Conservation (phyloP, 92 coral and sea anemone species). For the Palythoa grandiflora region DNA sequence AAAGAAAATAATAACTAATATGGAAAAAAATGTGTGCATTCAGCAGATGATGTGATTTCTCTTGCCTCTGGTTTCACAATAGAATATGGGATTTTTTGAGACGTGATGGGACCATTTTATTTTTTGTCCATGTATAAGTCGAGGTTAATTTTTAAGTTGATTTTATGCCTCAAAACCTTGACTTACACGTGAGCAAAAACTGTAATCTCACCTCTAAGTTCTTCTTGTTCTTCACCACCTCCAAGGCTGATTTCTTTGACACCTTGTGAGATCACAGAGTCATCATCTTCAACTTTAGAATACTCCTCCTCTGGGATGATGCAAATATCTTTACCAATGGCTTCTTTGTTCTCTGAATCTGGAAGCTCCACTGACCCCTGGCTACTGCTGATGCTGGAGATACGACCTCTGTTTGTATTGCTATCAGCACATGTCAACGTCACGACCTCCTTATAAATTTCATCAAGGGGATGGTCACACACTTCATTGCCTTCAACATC, state of each 20-base stretch:
- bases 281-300: conserved; percentile 31
- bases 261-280: conserved; percentile 37
- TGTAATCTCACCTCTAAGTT: conserved; percentile 48
- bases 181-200: too few species aligned
- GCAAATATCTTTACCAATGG: conserved; percentile 15
- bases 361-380: conserved; percentile 70
- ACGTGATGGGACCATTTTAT: too few species aligned
- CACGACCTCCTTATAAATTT: conserved; percentile 64
- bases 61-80: too few species aligned
- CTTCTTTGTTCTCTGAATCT: conserved; percentile 33
- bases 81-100: too few species aligned
- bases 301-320: conserved; percentile 38
- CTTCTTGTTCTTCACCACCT: conserved; percentile 61
- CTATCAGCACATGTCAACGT: conserved; percentile 45
- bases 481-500: conserved; percentile 78
- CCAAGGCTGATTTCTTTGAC: conserved; percentile 44
- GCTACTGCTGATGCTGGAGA: conserved; percentile 78
- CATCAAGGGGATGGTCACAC: conserved; percentile 78
- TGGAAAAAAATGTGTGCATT: too few species aligned
- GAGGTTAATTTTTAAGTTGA: too few species aligned
- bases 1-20: too few species aligned
- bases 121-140: too few species aligned
- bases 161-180: too few species aligned
- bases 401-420: conserved; percentile 56
- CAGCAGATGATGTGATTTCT: too few species aligned